A percentile compares a stretch with the other conserved stretches of the same genome.
Evolutionary conservation across 2,113 vertebrate genomes (phyloP).

Genomic region (Lepidothrix coronata): DNA sequence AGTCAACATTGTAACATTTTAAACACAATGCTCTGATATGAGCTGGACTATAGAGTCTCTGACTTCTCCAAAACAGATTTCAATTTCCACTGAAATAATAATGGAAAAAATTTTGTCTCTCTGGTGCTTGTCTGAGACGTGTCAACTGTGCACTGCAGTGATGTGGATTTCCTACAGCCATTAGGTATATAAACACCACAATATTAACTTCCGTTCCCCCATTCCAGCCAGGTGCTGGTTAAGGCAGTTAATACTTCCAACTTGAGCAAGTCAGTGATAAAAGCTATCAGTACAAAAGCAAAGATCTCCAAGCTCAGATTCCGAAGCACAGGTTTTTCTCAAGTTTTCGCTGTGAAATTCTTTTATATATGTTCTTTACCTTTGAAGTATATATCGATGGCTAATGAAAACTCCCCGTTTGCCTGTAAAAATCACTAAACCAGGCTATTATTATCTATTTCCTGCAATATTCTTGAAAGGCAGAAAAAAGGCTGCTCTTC

Average conservation of each 20-base stretch:
- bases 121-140: not conserved
- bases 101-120: conserved; percentile 10
- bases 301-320: not conserved
- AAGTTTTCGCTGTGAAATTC: not conserved
- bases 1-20: conserved; percentile 52
- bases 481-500: not conserved
- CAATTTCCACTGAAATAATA: conserved; percentile 14
- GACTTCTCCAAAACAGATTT: conserved; percentile 8
- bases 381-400: not conserved
- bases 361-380: not conserved
- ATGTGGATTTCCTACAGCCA: not conserved
- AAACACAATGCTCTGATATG: conserved; percentile 12
- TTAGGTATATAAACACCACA: not conserved
- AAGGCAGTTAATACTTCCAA: not conserved
- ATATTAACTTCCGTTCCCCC: not conserved
- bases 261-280: not conserved
- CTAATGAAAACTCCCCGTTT: not conserved
- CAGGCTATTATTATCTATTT: not conserved
- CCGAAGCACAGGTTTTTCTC: not conserved
- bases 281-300: not conserved
- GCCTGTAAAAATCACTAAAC: not conserved
- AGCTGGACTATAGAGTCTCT: not conserved
- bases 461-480: not conserved
- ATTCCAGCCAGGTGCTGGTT: not conserved
- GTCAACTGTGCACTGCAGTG: not conserved